A percentile compares a stretch with the other conserved stretches of the same genome.
phyloP scores from a whole-genome alignment of 64 coral and sea anemone species.

The Trachythela sp. region DNA sequence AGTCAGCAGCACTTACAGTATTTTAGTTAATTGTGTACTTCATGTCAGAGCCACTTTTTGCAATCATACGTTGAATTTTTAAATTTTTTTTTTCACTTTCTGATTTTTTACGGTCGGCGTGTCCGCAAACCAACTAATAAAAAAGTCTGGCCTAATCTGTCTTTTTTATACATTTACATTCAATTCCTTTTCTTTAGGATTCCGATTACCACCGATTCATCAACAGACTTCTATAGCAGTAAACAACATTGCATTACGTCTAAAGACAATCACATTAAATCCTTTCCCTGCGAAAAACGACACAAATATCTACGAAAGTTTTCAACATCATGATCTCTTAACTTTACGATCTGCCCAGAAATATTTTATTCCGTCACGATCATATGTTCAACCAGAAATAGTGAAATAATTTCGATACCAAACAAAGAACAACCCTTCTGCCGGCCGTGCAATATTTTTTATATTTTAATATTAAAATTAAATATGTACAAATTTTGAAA shows the following conservation, averaged over 20 bases:
- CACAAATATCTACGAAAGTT: slow-evolving; percentile 56
- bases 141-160: too few species aligned
- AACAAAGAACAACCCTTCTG: background rate
- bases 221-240: slow-evolving; percentile 56
- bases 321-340: slow-evolving; percentile 60
- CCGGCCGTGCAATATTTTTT: too few species aligned
- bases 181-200: slow-evolving; percentile 32
- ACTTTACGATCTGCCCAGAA: slow-evolving; percentile 80
- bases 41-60: too few species aligned
- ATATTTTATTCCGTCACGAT: slow-evolving; percentile 78
- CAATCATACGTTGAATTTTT: too few species aligned
- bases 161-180: background rate
- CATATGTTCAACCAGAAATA: slow-evolving; percentile 49
- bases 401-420: background rate
- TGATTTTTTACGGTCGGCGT: too few species aligned
- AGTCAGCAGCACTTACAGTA: too few species aligned
- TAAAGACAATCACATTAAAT: slow-evolving; percentile 80
- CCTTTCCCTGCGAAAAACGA: slow-evolving; percentile 69
- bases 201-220: slow-evolving; percentile 65
- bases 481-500: too few species aligned
- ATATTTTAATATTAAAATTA: too few species aligned
- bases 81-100: too few species aligned
- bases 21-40: too few species aligned
- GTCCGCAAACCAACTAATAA: too few species aligned
- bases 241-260: slow-evolving; percentile 76